Base-by-base conservation (phyloP, 2,888 invertebrate species). In the Kuschelorhynchus macadamiae region DNA sequence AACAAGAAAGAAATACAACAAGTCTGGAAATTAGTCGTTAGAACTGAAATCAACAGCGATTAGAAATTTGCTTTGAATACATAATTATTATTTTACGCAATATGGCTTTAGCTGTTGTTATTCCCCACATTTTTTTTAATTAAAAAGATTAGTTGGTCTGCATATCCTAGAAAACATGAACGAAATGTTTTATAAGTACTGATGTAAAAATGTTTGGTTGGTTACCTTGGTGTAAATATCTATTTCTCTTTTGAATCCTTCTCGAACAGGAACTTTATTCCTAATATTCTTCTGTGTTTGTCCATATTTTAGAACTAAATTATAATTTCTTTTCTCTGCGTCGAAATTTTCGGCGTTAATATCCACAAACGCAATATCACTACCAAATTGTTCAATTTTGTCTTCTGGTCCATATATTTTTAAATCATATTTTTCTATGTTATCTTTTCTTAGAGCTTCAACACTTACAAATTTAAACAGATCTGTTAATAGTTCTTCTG, bases 311-410 rank as follows among this genome's bases (percentile, higher is more conserved):
- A 70, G 36, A 1, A 70, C 61, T 50, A 70, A 66, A 49, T 65
- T 66, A 41, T 70, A 70, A 5, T 46, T 32, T n/a, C 60, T 11
- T 17, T 46, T 61, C n/a, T 65, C 56, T 4, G 56, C 60, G 11
- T 70, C 33, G 49, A 70, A 70, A 9, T 65, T 62, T 42, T 70
- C 57, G 3, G 70, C 62, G 2, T 56, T 41, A 9, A 70, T 65
- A 62, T 70, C 70, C 9, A 70, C 52, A 57, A 66, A 70, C 18
- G 65, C 65, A 12, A 70, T 65, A 57, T 70, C 70, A 33, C 70
- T 70, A 14, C 57, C 65, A 33, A 62, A 70, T 21, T 70, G 61
- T 30, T 70, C 70, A 12, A 53, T 65, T 44, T 70, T 70, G 30
- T 70, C 65, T 21, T 66, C 70, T 2, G 42, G 21, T 9, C 70